Evolutionary conservation across 2,888 invertebrate species (phyloP), one percentile per base, ranked within the genome.

Genomic region (Scaptomyza caliginosa): DNA sequence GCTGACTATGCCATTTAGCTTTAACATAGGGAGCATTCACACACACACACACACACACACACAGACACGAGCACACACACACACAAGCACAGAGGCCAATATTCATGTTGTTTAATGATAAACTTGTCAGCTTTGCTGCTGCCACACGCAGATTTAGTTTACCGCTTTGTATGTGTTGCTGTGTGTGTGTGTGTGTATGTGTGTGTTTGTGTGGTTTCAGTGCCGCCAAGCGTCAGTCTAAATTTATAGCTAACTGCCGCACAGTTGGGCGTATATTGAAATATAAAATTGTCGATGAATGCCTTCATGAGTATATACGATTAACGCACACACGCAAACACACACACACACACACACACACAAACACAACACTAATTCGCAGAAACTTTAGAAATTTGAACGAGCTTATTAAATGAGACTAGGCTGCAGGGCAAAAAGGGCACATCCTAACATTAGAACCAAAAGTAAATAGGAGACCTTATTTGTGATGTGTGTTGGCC

Each of bases 91-190:
- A 24, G 30, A 19, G 19, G 28, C 21, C 63, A 68, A 59, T 60
- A 73, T 67, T 54, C 57, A 71, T 58, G 49, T 83, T 71, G 74
- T 68, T 83, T 40, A 38, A 58, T 67, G 74, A 83, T 83, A 83
- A 79, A 73, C 67, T 79, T 79, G 58, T 71, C 75, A 62, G 60
- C 51, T 38, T 28, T 26, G 51, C 48, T 65, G 49, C 70, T 57
- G 51, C 43, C 30, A 45, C 26, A 45, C 43, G 26, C 51, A 42
- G 40, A 30, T 43, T 50, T 42, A 23, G 51, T 57, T 50, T 51
- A 23, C 23, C 17, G 32, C 10, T n/a, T 34, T 34, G 28, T 28
- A 39, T 42, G 43, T 45, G 49, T 34, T n/a, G n/a, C n/a, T 28
- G 28, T 36, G 17, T 17, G 34, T 38, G 42, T 34, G 40, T 39